phyloP scores from a whole-genome alignment of 2,888 invertebrate genomes.

The Rambutsinella grinnellia region DNA sequence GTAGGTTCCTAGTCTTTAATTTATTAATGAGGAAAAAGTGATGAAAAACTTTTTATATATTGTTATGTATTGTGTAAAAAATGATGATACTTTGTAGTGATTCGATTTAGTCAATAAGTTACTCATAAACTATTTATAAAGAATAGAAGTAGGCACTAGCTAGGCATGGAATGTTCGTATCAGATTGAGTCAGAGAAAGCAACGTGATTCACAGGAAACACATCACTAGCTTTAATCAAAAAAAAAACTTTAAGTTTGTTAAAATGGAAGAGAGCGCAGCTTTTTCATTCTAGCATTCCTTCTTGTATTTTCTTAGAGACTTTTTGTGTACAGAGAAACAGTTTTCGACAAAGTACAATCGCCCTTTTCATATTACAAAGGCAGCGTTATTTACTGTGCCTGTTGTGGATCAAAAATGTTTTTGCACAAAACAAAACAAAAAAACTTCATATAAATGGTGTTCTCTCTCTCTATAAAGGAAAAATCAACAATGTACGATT shows the following conservation, averaged over 20 bases:
- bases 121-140: neutral
- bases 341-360: neutral
- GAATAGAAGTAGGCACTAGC: neutral
- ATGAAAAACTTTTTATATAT: neutral
- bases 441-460: neutral
- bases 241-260: neutral
- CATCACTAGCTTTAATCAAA: neutral
- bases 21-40: neutral
- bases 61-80: neutral
- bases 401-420: neutral
- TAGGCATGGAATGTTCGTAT: neutral
- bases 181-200: neutral
- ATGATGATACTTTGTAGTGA: too few species aligned
- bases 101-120: too few species aligned
- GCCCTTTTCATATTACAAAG: neutral
- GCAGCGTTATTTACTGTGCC: neutral
- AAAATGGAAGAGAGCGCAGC: neutral
- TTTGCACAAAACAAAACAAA: neutral
- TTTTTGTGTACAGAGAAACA: neutral
- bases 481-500: neutral
- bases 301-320: neutral
- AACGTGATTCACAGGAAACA: neutral
- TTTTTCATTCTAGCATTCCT: neutral
- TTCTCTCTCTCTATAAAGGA: neutral
- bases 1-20: neutral